phyloP scores from a whole-genome alignment of 1,140 invertebrate species.

The Acromyrmex charruanus region DNA sequence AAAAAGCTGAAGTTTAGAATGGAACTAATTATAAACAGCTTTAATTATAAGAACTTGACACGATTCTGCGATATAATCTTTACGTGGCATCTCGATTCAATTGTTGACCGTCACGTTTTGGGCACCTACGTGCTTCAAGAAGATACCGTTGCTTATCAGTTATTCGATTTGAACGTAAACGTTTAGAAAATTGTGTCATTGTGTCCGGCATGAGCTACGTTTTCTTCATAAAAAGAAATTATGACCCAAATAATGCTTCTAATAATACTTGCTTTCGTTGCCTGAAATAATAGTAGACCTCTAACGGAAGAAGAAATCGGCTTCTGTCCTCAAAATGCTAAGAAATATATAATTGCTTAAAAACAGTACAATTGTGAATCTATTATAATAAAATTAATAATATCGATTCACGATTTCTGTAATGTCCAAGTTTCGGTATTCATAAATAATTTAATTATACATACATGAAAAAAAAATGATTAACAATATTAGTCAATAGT shows the following conservation, averaged over 20 bases:
- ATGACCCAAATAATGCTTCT: slow-evolving; percentile 3
- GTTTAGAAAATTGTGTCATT: background rate
- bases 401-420: background rate
- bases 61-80: slow-evolving; percentile 20
- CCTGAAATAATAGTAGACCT: background rate
- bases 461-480: too few relatives aligned
- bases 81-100: background rate
- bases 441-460: background rate
- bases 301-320: background rate
- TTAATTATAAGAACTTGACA: background rate
- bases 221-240: background rate
- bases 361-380: background rate
- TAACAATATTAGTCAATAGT: too few relatives aligned
- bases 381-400: background rate
- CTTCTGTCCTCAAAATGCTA: background rate
- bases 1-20: background rate
- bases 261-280: background rate
- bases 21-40: too few relatives aligned
- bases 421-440: background rate
- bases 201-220: background rate
- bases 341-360: background rate
- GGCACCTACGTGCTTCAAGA: background rate
- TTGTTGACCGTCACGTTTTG: background rate
- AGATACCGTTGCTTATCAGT: background rate
- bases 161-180: background rate